phyloP scores from a whole-genome alignment of 2,888 invertebrate genomes.

The Sphaeridia pumilis region DNA sequence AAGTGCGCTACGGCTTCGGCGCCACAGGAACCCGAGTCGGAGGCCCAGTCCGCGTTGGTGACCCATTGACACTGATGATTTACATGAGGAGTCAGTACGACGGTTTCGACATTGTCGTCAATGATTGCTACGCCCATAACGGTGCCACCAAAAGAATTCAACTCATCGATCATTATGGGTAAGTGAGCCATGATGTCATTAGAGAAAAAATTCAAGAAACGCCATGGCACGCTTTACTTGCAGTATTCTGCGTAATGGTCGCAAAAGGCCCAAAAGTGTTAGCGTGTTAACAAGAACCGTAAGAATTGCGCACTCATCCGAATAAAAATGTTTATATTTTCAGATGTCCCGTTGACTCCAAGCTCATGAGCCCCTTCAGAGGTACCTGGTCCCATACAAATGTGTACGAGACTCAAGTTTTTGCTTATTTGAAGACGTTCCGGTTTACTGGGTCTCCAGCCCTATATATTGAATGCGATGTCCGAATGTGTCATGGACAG shows the following conservation, averaged over 20 bases:
- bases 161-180: slow-evolving; percentile 83
- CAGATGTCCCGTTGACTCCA: slow-evolving; percentile 84
- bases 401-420: slow-evolving; percentile 84
- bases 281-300: too few relatives aligned
- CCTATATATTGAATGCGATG: slow-evolving; percentile 86
- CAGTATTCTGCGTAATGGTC: background rate
- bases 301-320: background rate
- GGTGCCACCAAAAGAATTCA: slow-evolving; percentile 84
- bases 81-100: slow-evolving; percentile 93
- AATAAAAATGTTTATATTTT: too few relatives aligned
- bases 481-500: slow-evolving; percentile 86
- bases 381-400: slow-evolving; percentile 88
- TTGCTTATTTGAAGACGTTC: slow-evolving; percentile 89
- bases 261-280: too few relatives aligned
- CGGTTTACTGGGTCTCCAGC: slow-evolving; percentile 88
- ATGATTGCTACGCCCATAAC: slow-evolving; percentile 87
- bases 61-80: slow-evolving; percentile 80
- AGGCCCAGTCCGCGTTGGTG: slow-evolving; percentile 82
- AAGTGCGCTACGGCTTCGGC: slow-evolving; percentile 84
- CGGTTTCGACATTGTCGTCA: slow-evolving; percentile 88
- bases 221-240: too few relatives aligned
- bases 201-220: slow-evolving; percentile 11
- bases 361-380: slow-evolving; percentile 78
- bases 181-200: slow-evolving; percentile 37
- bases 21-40: slow-evolving; percentile 71